Conservation (phyloP, 2,113 vertebrate genomes). For the Excalfactoria chinensis region DNA sequence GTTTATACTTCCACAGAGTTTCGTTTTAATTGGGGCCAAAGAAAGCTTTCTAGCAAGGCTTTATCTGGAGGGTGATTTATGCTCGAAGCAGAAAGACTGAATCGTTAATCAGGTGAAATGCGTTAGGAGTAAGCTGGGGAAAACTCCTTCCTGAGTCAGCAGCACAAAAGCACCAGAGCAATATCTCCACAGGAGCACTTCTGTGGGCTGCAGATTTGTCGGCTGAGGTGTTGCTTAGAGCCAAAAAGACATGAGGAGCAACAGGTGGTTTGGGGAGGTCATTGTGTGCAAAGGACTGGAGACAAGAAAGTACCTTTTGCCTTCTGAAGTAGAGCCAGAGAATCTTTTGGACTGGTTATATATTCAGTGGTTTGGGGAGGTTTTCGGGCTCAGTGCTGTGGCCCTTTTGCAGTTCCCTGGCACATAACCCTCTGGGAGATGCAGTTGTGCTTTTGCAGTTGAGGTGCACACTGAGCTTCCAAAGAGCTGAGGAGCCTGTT, state of each 20-base stretch:
- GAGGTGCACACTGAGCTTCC: not conserved
- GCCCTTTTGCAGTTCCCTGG: not conserved
- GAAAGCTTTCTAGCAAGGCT: slow-evolving; percentile 52
- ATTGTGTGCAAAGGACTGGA: not conserved
- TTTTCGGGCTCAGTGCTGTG: too few species aligned
- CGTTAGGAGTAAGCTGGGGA: not conserved
- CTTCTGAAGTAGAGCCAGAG: not conserved
- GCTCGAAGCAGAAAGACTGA: slow-evolving; percentile 40
- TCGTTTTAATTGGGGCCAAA: slow-evolving; percentile 29
- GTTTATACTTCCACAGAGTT: not conserved
- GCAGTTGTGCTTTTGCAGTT: not conserved
- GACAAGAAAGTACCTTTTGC: not conserved
- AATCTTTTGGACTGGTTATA: not conserved
- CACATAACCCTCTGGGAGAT: accelerated
- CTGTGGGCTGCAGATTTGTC: not conserved
- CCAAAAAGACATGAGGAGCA: not conserved
- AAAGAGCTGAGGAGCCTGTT: not conserved
- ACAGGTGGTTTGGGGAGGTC: not conserved
- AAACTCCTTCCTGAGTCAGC: slow-evolving; percentile 31
- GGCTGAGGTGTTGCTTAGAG: not conserved
- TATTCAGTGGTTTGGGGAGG: too few species aligned
- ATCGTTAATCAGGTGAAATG: slow-evolving; percentile 10
- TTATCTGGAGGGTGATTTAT: slow-evolving; percentile 37
- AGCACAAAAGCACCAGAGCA: not conserved
- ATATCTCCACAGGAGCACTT: not conserved